Evolutionary conservation across 2,888 invertebrate species (phyloP), one percentile per base, ranked within the genome.

Genomic region (Lithophane leautieri): DNA sequence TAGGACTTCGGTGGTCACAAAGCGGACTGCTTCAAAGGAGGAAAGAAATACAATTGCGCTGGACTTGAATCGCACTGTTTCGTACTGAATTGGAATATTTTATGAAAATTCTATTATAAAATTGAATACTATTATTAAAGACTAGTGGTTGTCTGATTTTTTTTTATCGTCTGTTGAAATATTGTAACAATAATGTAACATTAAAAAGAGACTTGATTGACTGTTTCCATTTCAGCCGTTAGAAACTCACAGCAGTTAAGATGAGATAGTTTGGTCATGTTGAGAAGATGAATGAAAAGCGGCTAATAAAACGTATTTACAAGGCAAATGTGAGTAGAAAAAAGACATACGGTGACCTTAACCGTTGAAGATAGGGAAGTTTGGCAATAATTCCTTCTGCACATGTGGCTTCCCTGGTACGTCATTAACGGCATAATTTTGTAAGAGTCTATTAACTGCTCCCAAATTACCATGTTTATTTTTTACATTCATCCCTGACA

Each of bases 1-100:
- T 91, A 88, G 80, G 89, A 88, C 88, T 90, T 90, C 86, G 70
- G 78, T 74, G 82, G 83, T 86, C 86, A 88, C 91, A 91, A 91
- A 91, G 89, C 78, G 80, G 81, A 82, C 77, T 87, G 84, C 81
- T 83, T 87, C 87, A 87, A 87, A 89, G 88, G 82, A 71, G 87
- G 42, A 85, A 86, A 88, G 86, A 86, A 85, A 88, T 79, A 86
- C 73, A 83, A 78, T 79, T 79, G 65, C 47, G 40, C 63, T 76
- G 47, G 61, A 63, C 66, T 81, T 75, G 54, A 80, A 70, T 73
- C 50, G 60, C 9, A 12, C 42, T 44, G 62, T 80, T 72, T 78
- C 58, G 54, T 62, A 70, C 34, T 70, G 25, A 22, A 47, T 25
- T 77, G 62, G 60, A 81, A 83, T 79, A 76, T 81, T 75, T 25